Evolutionary conservation across 2,797 vertebrate genomes (phyloP).

Genomic region (Chloroceryle inda): DNA sequence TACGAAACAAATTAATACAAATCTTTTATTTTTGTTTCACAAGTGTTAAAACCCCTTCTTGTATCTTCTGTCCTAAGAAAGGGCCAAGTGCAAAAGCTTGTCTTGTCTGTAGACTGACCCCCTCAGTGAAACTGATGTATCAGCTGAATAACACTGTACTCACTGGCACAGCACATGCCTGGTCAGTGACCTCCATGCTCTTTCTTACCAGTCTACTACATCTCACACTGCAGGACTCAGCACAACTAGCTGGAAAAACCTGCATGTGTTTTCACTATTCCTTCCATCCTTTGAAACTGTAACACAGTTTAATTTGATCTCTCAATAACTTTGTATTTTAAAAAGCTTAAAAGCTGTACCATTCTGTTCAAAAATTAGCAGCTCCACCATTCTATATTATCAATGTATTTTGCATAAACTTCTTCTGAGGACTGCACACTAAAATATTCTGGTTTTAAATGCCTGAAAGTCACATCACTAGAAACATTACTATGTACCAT

Average conservation of each 20-base stretch:
- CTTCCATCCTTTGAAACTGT: neutral
- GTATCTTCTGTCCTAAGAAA: conserved; percentile 39
- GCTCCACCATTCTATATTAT: neutral
- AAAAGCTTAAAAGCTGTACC: conserved; percentile 11
- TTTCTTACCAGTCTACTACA: conserved; percentile 54
- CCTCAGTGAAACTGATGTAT: conserved; percentile 84
- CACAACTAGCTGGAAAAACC: conserved; percentile 58
- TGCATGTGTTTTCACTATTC: neutral
- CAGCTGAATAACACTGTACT: conserved; percentile 83
- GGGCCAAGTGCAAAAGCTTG: conserved; percentile 17
- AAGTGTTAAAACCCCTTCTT: neutral
- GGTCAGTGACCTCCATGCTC: conserved; percentile 26
- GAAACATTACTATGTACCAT: neutral
- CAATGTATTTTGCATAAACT: neutral
- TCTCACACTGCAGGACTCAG: conserved; percentile 80
- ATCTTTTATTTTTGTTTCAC: neutral
- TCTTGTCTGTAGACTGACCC: conserved; percentile 40
- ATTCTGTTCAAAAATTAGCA: conserved; percentile 32
- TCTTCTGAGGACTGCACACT: neutral
- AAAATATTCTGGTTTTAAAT: neutral
- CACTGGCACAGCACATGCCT: conserved; percentile 76
- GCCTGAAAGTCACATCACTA: neutral
- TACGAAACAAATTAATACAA: neutral
- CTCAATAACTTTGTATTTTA: conserved; percentile 41
- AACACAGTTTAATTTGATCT: conserved; percentile 34